Base-by-base conservation (phyloP, 2,113 vertebrate species). In the Hassar affinis region DNA sequence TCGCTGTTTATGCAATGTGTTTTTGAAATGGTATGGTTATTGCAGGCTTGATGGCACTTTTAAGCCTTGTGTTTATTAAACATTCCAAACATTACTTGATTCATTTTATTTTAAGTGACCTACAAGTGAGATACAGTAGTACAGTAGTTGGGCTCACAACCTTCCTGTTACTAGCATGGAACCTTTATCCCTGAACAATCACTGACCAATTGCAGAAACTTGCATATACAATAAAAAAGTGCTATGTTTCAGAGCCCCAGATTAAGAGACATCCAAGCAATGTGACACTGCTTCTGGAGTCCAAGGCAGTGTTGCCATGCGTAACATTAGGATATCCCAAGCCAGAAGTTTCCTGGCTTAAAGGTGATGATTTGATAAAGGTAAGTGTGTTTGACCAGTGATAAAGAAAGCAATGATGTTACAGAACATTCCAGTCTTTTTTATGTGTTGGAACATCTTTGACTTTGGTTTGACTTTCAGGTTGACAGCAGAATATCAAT, bases 271-370 rank as follows among this genome's bases (percentile, higher is more conserved):
- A 96, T 61, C 97, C 98, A 6, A 94, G 92, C 81, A 97, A 98
- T 30, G 88, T 98, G 27, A 98, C 97, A 85, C 93, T 96, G 81
- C 94, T 97, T 88, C 86, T 98, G 62, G 97, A 97, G 35, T 94
- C 97, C 82, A 99, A 99, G 86, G 97, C 96, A 33, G 97, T 99
- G 87, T 88, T 99, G 77, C 97, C 96, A 0, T 99, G 98, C 57
- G 95, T 95, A 69, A 95, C 96, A 2, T 93, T 99, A 87, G 98
- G 98, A 12, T 96, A 99, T 87, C 98, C 98, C 76, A 99, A 98
- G 88, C 98, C 98, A 9, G 94, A 95, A 5, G 94, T 99, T 85
- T 97, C 95, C 1, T 99, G 98, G 98, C 93, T 99, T 42, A 99
- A 98, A 91, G 96, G 97, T 80, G 96, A 98, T 78, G 93, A 93